phyloP scores from a whole-genome alignment of 2,797 vertebrate genomes.

The Melanotaenia trifasciata region DNA sequence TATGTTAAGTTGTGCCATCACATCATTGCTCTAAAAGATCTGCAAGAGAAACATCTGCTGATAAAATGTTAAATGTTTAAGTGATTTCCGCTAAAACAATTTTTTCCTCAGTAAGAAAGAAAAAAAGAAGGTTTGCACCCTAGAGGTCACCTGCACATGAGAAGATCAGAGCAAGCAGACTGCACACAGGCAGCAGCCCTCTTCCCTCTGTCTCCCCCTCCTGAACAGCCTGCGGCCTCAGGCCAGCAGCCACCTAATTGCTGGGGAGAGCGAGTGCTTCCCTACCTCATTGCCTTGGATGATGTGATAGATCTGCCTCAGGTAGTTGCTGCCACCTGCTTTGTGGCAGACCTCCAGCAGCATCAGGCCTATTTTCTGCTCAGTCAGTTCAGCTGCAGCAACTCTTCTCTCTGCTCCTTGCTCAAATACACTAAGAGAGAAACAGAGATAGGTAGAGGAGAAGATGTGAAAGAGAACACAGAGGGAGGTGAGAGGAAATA shows the following conservation, averaged over 20 bases:
- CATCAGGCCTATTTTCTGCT: slow-evolving; percentile 98
- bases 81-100: background rate
- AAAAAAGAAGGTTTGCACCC: slow-evolving; percentile 78
- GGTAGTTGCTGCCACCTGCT: slow-evolving; percentile 97
- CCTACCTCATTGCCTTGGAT: slow-evolving; percentile 99
- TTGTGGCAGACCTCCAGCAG: slow-evolving; percentile 98
- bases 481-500: slow-evolving; percentile 32
- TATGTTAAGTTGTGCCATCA: background rate
- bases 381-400: slow-evolving; percentile 89
- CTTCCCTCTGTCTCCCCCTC: slow-evolving; percentile 54
- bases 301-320: slow-evolving; percentile 99
- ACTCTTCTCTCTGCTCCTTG: slow-evolving; percentile 80
- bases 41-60: background rate
- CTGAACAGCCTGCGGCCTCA: slow-evolving; percentile 87
- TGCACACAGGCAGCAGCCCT: slow-evolving; percentile 67
- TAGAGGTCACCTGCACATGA: slow-evolving; percentile 84
- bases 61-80: background rate
- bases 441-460: slow-evolving; percentile 40
- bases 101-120: background rate
- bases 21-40: background rate
- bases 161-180: slow-evolving; percentile 81
- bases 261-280: slow-evolving; percentile 93
- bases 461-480: slow-evolving; percentile 37
- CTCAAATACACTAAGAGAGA: slow-evolving; percentile 83
- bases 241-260: slow-evolving; percentile 97